These are phyloP conservation scores for Lingula anatina DNA, from an alignment of 2,888 invertebrate species.

Conservation along the genomic window DNA sequence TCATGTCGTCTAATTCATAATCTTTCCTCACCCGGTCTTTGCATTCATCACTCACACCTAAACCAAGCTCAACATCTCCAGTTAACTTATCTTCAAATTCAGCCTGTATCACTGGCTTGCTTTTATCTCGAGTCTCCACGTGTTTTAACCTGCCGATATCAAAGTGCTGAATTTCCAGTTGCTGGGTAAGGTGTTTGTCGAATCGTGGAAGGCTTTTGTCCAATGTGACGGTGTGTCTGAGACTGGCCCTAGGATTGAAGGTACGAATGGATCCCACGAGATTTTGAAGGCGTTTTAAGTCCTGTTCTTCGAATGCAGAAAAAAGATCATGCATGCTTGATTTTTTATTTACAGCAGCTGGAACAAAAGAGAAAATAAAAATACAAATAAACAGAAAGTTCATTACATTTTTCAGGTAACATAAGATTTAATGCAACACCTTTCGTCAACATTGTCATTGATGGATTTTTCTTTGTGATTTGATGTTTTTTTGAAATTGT, in stretches of 20 bases:
- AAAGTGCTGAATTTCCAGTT: constrained; percentile 25
- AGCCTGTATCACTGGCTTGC: constrained; percentile 27
- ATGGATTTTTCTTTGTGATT: no score
- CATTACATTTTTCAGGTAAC: no score
- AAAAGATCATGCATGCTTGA: neutral
- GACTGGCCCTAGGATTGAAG: neutral
- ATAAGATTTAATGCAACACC: no score
- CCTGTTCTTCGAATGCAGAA: neutral
- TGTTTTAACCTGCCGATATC: constrained; percentile 20
- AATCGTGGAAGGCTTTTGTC: constrained; percentile 20
- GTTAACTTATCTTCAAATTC: no score
- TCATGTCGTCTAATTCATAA: no score
- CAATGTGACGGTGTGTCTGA: constrained; percentile 3
- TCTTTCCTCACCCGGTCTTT: no score
- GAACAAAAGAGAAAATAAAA: no score
- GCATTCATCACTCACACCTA: no score
- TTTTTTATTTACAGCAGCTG: neutral
- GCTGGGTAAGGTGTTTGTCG: constrained; percentile 12
- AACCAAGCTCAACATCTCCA: no score
- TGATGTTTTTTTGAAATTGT: no score
- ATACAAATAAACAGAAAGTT: no score
- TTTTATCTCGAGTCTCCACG: constrained; percentile 22
- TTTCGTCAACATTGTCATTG: no score
- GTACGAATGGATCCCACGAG: neutral
- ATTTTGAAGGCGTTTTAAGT: neutral